Percentiles rank a stretch among this genome's conserved stretches.
phyloP scores from a whole-genome alignment of 92 coral and sea anemone species.

The Bergia sp. region DNA sequence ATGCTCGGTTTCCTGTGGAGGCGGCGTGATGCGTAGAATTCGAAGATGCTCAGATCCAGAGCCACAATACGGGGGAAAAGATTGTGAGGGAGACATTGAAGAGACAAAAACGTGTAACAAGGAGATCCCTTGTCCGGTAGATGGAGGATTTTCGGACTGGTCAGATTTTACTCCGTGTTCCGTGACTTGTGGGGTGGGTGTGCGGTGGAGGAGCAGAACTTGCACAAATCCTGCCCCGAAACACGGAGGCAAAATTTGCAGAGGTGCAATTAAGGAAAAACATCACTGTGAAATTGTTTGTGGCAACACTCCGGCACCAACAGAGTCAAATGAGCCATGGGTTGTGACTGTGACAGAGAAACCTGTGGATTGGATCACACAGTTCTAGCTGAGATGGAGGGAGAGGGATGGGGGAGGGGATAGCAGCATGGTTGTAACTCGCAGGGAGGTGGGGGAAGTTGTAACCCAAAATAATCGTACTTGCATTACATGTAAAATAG shows the following conservation, averaged over 20 bases:
- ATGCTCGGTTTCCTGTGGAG: conserved; percentile 20
- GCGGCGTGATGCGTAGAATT: conserved; percentile 5
- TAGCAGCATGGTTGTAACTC: no score
- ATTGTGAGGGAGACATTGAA: conserved; percentile 9
- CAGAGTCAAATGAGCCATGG: not conserved
- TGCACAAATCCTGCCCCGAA: conserved; percentile 35
- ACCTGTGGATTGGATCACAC: not conserved
- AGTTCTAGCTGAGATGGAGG: not conserved
- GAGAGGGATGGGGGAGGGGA: no score
- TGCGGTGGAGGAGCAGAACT: conserved; percentile 22
- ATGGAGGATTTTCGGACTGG: conserved; percentile 33
- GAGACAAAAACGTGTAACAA: conserved; percentile 1
- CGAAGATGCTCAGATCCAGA: conserved; percentile 17
- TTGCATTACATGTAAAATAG: no score
- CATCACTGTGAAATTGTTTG: conserved; percentile 21
- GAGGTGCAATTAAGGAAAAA: conserved; percentile 24
- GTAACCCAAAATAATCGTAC: no score
- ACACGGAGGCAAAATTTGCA: conserved; percentile 29
- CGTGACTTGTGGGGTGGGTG: conserved; percentile 28
- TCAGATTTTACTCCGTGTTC: conserved; percentile 23
- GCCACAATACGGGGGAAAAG: conserved; percentile 28
- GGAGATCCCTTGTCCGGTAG: not conserved
- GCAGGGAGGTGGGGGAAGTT: no score
- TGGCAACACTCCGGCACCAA: not conserved
- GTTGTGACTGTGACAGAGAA: not conserved